Conservation (phyloP, 2,888 invertebrate genomes). For the Ennomos fuscantarius region DNA sequence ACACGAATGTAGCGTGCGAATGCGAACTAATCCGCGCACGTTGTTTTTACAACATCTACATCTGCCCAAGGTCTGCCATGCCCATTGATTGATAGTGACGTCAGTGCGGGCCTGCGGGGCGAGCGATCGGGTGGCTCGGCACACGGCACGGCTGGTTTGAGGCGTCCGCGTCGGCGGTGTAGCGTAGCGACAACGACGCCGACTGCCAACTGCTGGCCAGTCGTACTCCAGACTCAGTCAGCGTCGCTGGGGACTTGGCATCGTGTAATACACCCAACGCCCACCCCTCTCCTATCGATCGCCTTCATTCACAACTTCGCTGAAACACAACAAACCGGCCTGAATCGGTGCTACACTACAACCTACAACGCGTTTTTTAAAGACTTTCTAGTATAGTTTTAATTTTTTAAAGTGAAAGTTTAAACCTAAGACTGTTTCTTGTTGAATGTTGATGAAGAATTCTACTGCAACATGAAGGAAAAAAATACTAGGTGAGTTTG, state of each 20-base stretch:
- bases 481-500: constrained; percentile 62
- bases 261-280: constrained; percentile 12
- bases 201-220: constrained; percentile 5
- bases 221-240: constrained; percentile 34
- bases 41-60: constrained; percentile 34
- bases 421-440: constrained; percentile 24
- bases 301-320: constrained; percentile 54
- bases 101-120: constrained; percentile 34
- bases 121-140: constrained; percentile 22
- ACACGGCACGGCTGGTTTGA: constrained; percentile 2
- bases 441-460: constrained; percentile 36
- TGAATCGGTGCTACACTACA: constrained; percentile 41
- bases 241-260: constrained; percentile 45
- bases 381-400: constrained; percentile 24
- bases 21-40: constrained; percentile 36
- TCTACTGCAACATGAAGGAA: constrained; percentile 59
- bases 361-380: constrained; percentile 12
- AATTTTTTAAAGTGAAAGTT: constrained; percentile 48
- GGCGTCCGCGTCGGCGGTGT: background rate
- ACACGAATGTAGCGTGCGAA: constrained; percentile 17
- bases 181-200: background rate
- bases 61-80: constrained; percentile 50
- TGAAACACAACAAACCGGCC: constrained; percentile 52
- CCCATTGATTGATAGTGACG: constrained; percentile 58
- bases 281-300: constrained; percentile 48